These are phyloP conservation scores for Leptopilina drosophilae DNA, from an alignment of 2,888 invertebrate genomes.

Conservation along the genomic window DNA sequence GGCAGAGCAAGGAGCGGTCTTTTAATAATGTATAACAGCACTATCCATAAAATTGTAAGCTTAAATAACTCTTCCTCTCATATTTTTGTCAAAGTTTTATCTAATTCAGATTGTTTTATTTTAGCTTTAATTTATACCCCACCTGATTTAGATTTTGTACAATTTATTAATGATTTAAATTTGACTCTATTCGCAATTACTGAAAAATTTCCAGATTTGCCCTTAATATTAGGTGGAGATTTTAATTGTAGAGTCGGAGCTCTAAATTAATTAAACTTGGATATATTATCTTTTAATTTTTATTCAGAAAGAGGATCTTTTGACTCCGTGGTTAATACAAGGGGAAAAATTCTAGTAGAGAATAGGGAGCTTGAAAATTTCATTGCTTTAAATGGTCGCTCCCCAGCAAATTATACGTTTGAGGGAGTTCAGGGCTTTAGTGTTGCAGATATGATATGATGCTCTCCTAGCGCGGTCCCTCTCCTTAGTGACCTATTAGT, in stretches of 20 bases:
- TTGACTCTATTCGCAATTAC: background rate
- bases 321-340: no score
- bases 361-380: background rate
- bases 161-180: background rate
- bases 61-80: background rate
- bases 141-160: background rate
- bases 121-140: background rate
- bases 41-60: no score
- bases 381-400: background rate
- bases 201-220: background rate
- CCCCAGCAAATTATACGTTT: no score
- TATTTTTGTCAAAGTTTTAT: background rate
- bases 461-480: background rate
- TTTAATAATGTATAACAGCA: no score
- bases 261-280: background rate
- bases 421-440: background rate
- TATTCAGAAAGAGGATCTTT: background rate
- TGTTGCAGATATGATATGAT: background rate
- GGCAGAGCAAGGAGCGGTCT: no score
- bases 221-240: background rate
- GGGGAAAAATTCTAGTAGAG: no score
- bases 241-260: background rate
- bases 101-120: background rate
- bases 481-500: background rate
- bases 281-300: background rate